Conservation (phyloP, 2,888 invertebrate genomes). For the Disparrhopalites patrizii region DNA sequence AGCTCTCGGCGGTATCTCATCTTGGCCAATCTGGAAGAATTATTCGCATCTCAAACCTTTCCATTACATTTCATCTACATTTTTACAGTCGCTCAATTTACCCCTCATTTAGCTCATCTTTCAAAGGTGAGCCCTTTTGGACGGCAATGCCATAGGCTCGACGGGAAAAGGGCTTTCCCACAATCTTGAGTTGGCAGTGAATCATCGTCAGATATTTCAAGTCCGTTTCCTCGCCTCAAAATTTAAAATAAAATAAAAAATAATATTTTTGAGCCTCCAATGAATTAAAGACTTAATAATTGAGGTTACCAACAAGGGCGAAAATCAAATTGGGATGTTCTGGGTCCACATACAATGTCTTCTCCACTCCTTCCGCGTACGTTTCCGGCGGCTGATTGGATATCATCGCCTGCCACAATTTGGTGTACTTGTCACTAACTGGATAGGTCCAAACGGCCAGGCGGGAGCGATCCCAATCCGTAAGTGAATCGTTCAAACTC, state of each 20-base stretch:
- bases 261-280: background rate
- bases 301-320: conserved; percentile 17
- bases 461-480: conserved; percentile 82
- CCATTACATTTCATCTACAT: no score
- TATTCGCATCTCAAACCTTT: conserved; percentile 23
- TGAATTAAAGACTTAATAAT: background rate
- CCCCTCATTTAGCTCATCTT: conserved; percentile 91
- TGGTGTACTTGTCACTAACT: conserved; percentile 94
- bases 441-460: conserved; percentile 98
- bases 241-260: background rate
- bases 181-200: conserved; percentile 81
- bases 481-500: conserved; percentile 87
- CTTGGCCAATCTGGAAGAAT: conserved; percentile 68
- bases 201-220: conserved; percentile 74
- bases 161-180: conserved; percentile 92
- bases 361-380: conserved; percentile 45
- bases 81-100: no score
- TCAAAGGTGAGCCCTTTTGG: conserved; percentile 88
- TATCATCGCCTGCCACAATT: conserved; percentile 93
- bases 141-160: conserved; percentile 96
- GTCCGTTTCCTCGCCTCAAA: conserved; percentile 79
- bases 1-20: conserved; percentile 82
- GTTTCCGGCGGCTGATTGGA: conserved; percentile 68
- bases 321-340: background rate
- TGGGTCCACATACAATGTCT: background rate